Evolutionary conservation across 2,113 vertebrate species (phyloP).

Genomic region (Zeus faber): DNA sequence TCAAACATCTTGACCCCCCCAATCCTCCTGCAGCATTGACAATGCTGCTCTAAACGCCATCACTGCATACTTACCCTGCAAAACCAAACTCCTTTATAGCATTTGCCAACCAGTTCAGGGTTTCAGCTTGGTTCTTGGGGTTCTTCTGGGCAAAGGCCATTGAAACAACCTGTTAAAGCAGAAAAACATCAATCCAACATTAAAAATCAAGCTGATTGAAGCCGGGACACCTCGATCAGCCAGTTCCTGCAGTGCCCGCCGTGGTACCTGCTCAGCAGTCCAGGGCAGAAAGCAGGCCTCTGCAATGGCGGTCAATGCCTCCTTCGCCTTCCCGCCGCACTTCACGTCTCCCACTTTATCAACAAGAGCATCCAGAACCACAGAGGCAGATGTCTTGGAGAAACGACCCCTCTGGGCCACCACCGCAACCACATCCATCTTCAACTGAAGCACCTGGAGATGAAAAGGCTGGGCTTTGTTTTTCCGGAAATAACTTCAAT

Average conservation of each 20-base stretch:
- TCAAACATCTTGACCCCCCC: no score
- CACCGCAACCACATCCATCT: slow-evolving; percentile 84
- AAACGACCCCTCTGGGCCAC: slow-evolving; percentile 86
- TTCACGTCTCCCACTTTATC: slow-evolving; percentile 90
- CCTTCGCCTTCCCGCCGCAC: slow-evolving; percentile 86
- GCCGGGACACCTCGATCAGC: not conserved
- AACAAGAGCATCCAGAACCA: slow-evolving; percentile 86
- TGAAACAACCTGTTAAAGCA: slow-evolving; percentile 77
- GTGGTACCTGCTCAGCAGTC: slow-evolving; percentile 88
- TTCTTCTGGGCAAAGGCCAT: slow-evolving; percentile 89
- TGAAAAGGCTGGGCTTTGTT: no score
- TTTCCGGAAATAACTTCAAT: no score
- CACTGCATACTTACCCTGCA: slow-evolving; percentile 79
- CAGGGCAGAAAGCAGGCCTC: slow-evolving; percentile 83
- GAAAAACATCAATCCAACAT: not conserved
- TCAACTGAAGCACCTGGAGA: slow-evolving; percentile 93
- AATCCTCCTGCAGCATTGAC: no score
- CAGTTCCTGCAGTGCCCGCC: not conserved
- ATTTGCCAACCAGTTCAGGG: slow-evolving; percentile 86
- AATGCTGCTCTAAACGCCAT: no score
- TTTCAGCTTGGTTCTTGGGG: slow-evolving; percentile 91
- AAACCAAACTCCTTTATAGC: slow-evolving; percentile 93
- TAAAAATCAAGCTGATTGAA: not conserved
- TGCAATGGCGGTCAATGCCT: slow-evolving; percentile 85
- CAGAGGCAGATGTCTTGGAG: slow-evolving; percentile 85